phyloP scores from a whole-genome alignment of 2,797 vertebrate species.

The Acanthurus leucopareius region DNA sequence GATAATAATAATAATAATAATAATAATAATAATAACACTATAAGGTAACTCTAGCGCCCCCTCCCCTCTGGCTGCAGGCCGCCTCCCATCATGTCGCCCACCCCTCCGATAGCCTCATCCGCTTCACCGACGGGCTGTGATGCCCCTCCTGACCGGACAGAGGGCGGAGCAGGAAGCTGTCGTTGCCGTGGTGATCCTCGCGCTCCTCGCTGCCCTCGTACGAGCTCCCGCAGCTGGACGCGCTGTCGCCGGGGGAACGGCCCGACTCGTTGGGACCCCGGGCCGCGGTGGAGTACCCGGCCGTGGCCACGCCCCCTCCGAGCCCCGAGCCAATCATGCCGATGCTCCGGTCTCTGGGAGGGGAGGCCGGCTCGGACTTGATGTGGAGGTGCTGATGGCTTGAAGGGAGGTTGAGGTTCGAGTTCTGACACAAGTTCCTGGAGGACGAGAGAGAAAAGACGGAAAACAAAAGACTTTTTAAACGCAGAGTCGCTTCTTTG shows the following conservation, averaged over 20 bases:
- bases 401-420: slow-evolving; percentile 93
- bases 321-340: slow-evolving; percentile 52
- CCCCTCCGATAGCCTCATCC: slow-evolving; percentile 95
- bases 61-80: slow-evolving; percentile 14
- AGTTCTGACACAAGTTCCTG: slow-evolving; percentile 97
- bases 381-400: slow-evolving; percentile 94
- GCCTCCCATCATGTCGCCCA: slow-evolving; percentile 93
- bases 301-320: slow-evolving; percentile 38
- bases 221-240: slow-evolving; percentile 97
- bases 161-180: slow-evolving; percentile 93
- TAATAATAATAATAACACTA: slow-evolving; percentile 81
- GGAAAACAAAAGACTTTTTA: neutral
- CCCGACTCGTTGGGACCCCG: slow-evolving; percentile 84
- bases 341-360: slow-evolving; percentile 90
- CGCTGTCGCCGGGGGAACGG: slow-evolving; percentile 94
- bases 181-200: slow-evolving; percentile 92
- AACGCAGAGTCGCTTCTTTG: neutral
- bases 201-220: slow-evolving; percentile 95
- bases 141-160: slow-evolving; percentile 89
- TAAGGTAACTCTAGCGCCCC: slow-evolving; percentile 66
- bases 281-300: slow-evolving; percentile 50
- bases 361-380: slow-evolving; percentile 98
- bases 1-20: too few relatives aligned
- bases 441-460: slow-evolving; percentile 79
- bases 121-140: slow-evolving; percentile 95